Evolutionary conservation across 2,113 vertebrate species (phyloP).

Genomic region (Cathartes aura): DNA sequence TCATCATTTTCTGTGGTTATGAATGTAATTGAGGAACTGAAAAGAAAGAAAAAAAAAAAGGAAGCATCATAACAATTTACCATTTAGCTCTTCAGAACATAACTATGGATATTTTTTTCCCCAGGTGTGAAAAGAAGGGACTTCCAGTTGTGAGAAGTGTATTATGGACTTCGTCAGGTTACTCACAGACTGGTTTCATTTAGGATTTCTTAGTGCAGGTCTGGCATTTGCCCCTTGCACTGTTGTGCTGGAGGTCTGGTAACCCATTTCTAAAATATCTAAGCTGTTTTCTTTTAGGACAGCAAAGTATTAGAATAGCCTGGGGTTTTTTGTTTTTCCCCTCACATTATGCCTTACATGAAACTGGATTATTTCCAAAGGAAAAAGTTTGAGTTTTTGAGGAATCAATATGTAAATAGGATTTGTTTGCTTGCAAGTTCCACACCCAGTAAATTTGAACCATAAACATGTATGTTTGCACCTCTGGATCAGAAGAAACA

Average conservation of each 20-base stretch:
- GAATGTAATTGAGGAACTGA: not conserved
- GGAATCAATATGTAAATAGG: not conserved
- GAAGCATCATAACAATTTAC: not conserved
- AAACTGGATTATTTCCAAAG: not conserved
- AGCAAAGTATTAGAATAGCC: not conserved
- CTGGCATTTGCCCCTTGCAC: not conserved
- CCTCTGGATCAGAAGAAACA: not conserved
- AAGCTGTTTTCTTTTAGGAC: not conserved
- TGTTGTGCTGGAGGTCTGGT: not conserved
- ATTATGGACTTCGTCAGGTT: not conserved
- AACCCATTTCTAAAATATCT: not conserved
- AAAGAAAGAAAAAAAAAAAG: not conserved
- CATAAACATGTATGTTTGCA: not conserved
- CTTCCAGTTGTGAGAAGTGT: not conserved
- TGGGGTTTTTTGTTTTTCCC: rapidly evolving
- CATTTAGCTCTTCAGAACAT: not conserved
- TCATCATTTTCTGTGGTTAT: not conserved
- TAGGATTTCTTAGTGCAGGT: not conserved
- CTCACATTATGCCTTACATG: not conserved
- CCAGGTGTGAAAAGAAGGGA: not conserved
- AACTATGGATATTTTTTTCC: not conserved
- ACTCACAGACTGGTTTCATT: not conserved
- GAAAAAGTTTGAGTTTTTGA: not conserved
- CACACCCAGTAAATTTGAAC: not conserved
- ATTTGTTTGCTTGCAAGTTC: not conserved